Conservation (phyloP, 2,113 vertebrate genomes). For the Calypte anna region DNA sequence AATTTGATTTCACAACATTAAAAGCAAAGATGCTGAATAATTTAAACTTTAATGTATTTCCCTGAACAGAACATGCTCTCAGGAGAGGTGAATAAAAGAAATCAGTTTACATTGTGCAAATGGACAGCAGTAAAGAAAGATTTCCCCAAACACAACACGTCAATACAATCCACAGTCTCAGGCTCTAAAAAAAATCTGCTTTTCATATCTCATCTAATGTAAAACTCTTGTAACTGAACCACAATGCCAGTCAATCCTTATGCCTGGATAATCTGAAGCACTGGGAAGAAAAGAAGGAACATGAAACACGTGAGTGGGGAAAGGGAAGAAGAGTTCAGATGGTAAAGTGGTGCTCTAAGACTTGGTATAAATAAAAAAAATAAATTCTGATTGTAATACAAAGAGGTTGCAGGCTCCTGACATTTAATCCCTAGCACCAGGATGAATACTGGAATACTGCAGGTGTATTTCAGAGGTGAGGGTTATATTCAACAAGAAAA, state of each 20-base stretch:
- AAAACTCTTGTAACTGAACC: constrained; percentile 53
- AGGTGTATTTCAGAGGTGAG: background rate
- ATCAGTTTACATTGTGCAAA: constrained; percentile 39
- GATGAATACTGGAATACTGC: background rate
- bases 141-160: background rate
- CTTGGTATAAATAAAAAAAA: background rate
- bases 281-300: background rate
- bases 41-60: constrained; percentile 55
- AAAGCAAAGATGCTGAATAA: constrained; percentile 43
- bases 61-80: constrained; percentile 21
- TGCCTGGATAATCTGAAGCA: background rate
- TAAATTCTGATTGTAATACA: background rate
- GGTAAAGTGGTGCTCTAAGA: background rate
- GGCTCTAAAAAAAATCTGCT: constrained; percentile 11
- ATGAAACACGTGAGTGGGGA: background rate
- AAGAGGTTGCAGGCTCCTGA: background rate
- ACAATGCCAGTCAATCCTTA: background rate
- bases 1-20: constrained; percentile 58
- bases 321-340: background rate
- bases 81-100: background rate
- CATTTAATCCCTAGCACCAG: background rate
- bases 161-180: constrained; percentile 15
- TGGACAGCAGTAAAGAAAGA: constrained; percentile 28
- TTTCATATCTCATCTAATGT: constrained; percentile 31
- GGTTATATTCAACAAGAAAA: background rate